phyloP scores from a whole-genome alignment of 2,797 vertebrate genomes.

The Triplophysa bombifrons region DNA sequence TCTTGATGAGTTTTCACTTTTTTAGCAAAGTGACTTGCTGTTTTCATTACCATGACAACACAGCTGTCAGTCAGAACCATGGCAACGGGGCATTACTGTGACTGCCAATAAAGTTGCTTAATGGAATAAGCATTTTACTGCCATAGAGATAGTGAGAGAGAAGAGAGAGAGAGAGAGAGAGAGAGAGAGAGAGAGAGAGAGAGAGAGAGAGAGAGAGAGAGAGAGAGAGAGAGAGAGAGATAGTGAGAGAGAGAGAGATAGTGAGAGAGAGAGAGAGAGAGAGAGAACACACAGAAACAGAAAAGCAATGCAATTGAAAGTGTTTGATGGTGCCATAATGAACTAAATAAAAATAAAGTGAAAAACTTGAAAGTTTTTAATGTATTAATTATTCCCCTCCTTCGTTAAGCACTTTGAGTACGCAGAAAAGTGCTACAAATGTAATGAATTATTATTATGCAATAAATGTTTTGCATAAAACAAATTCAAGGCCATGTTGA shows the following conservation, averaged over 20 bases:
- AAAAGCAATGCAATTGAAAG: not conserved
- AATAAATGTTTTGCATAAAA: not conserved
- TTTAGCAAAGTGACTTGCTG: constrained; percentile 22
- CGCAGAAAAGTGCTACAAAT: too few relatives aligned
- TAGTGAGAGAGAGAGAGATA: not conserved
- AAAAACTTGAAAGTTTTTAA: not conserved
- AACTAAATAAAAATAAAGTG: not conserved
- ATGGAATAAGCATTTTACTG: constrained; percentile 8
- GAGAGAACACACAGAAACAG: not conserved
- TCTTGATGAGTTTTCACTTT: constrained; percentile 18
- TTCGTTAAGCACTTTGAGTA: too few relatives aligned
- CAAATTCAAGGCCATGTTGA: not conserved
- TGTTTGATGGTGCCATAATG: not conserved
- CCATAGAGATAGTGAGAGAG: not conserved
- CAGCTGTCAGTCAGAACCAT: constrained; percentile 38
- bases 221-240: not conserved
- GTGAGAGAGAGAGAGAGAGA: not conserved
- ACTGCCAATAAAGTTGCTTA: constrained; percentile 31
- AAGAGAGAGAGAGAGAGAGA: not conserved
- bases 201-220: not conserved
- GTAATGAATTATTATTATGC: too few relatives aligned
- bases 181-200: not conserved
- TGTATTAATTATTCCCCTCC: not conserved
- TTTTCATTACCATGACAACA: constrained; percentile 12
- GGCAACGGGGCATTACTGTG: constrained; percentile 42